Conservation (phyloP, 2,888 invertebrate species). For the Protonemura montana region DNA sequence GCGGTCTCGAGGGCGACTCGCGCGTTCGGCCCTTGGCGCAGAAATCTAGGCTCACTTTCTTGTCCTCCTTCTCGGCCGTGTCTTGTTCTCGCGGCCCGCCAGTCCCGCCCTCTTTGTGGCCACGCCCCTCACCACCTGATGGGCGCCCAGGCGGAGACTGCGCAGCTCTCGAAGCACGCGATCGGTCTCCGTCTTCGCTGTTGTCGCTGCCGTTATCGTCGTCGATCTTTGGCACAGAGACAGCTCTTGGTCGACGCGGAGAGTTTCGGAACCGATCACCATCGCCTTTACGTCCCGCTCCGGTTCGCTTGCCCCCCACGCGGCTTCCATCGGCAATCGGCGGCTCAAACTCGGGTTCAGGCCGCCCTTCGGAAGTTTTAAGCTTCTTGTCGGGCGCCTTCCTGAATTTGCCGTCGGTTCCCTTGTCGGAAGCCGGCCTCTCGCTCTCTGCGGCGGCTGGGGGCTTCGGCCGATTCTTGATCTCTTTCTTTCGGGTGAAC, state of each 20-base stretch:
- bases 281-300: slow-evolving; percentile 49
- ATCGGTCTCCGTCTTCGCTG: slow-evolving; percentile 38
- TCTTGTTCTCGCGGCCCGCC: slow-evolving; percentile 59
- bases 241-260: slow-evolving; percentile 71
- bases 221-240: slow-evolving; percentile 64
- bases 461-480: slow-evolving; percentile 54
- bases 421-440: neutral
- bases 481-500: slow-evolving; percentile 53
- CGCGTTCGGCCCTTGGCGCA: slow-evolving; percentile 39
- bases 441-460: slow-evolving; percentile 49
- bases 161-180: slow-evolving; percentile 49
- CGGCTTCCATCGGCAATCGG: slow-evolving; percentile 77
- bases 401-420: slow-evolving; percentile 62
- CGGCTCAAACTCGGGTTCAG: slow-evolving; percentile 75
- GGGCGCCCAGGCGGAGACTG: slow-evolving; percentile 59
- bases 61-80: slow-evolving; percentile 48
- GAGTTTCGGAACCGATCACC: slow-evolving; percentile 74
- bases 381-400: slow-evolving; percentile 82
- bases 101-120: slow-evolving; percentile 43
- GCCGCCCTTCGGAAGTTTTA: slow-evolving; percentile 83
- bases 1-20: slow-evolving; percentile 49
- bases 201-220: slow-evolving; percentile 42
- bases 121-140: slow-evolving; percentile 46
- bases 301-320: slow-evolving; percentile 56
- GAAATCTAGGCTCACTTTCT: slow-evolving; percentile 44